phyloP scores from a whole-genome alignment of 2,113 vertebrate genomes.

The Stomatorhinus ivindoensis region DNA sequence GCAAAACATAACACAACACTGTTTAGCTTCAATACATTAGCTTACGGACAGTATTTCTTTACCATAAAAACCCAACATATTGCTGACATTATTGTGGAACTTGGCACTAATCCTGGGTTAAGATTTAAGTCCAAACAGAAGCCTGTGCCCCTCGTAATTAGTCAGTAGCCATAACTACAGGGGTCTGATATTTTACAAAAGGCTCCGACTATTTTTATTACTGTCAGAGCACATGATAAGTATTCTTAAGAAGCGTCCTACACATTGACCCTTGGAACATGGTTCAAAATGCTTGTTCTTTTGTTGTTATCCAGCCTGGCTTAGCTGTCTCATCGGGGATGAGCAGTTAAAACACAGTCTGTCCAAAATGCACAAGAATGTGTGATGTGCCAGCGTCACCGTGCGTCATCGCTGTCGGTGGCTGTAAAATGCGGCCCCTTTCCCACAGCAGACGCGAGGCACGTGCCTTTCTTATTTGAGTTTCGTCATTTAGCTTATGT shows the following conservation, averaged over 20 bases:
- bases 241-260: not conserved
- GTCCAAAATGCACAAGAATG: constrained; percentile 5
- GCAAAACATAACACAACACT: not conserved
- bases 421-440: not conserved
- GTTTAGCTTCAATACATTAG: not conserved
- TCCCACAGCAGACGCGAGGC: not conserved
- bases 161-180: not conserved
- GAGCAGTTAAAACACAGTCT: not conserved
- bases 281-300: constrained; percentile 52
- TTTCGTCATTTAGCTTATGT: not conserved
- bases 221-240: not conserved
- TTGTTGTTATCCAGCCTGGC: constrained; percentile 50
- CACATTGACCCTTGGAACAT: constrained; percentile 50
- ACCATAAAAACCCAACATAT: not conserved
- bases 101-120: not conserved
- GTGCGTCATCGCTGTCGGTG: not conserved
- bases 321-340: constrained; percentile 35
- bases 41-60: not conserved
- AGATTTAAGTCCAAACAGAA: not conserved
- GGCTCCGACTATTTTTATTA: not conserved
- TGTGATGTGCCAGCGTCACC: not conserved
- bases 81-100: not conserved
- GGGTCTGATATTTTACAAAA: not conserved
- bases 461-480: not conserved
- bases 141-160: not conserved